Conservation (phyloP, 2,113 vertebrate species). For the Muntiacus muntjak region DNA sequence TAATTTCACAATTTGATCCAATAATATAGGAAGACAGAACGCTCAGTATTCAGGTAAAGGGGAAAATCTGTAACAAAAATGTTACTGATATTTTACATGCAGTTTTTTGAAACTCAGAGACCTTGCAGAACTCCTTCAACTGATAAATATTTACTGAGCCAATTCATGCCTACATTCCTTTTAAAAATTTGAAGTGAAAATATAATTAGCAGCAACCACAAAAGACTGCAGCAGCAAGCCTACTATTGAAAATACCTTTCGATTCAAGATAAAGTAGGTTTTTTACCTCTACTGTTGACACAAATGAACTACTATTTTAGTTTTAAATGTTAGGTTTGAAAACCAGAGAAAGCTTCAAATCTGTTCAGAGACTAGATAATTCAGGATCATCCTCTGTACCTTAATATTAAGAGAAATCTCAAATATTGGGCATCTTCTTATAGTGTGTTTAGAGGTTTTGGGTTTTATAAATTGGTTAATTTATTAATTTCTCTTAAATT, state of each 20-base stretch:
- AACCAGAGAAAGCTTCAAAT: conserved; percentile 19
- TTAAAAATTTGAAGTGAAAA: conserved; percentile 21
- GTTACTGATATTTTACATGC: not conserved
- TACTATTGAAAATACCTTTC: not conserved
- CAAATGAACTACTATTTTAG: conserved; percentile 12
- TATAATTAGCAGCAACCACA: not conserved
- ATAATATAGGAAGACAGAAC: not conserved
- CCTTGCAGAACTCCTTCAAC: not conserved
- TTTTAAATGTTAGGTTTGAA: not conserved
- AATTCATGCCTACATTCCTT: not conserved
- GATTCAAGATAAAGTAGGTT: not conserved
- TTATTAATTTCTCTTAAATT: not conserved
- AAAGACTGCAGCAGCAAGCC: not conserved
- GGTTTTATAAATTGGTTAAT: not conserved
- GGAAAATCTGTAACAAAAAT: not conserved
- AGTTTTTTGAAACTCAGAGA: not conserved
- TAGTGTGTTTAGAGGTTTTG: not conserved
- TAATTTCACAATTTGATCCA: conserved; percentile 23
- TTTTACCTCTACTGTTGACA: not conserved
- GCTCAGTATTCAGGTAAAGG: not conserved
- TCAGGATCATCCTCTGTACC: not conserved
- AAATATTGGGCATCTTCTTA: not conserved
- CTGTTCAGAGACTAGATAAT: not conserved
- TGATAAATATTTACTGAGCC: not conserved
- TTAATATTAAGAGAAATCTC: not conserved